These are phyloP conservation scores for Apodemus speciosus DNA, from an alignment of 2,113 vertebrate genomes.

Conservation along the genomic window DNA sequence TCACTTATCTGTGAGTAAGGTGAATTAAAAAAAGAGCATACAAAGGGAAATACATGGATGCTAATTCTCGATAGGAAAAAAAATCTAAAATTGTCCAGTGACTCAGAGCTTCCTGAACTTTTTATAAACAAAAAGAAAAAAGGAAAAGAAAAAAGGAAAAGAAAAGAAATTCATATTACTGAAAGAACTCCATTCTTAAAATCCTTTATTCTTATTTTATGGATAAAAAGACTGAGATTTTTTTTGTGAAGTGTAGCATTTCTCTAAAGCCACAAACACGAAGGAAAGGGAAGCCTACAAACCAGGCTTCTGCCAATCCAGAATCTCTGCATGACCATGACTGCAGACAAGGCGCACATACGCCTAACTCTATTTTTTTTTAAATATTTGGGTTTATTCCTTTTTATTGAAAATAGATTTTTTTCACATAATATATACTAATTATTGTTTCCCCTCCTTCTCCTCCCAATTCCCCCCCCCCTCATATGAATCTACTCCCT, in stretches of 20 bases:
- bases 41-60: background rate
- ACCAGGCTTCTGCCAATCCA: background rate
- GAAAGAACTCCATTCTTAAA: background rate
- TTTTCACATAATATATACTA: background rate
- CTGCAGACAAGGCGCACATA: background rate
- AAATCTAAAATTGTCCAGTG: background rate
- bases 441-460: background rate
- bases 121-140: background rate
- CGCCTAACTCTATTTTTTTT: background rate
- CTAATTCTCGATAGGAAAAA: background rate
- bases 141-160: too few species aligned
- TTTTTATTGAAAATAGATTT: background rate
- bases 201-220: background rate
- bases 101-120: background rate
- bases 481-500: background rate
- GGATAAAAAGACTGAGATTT: background rate
- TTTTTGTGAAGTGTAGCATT: background rate
- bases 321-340: background rate
- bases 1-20: conserved; percentile 3
- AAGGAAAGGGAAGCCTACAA: background rate
- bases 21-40: background rate
- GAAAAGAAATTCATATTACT: background rate
- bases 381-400: background rate
- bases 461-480: too few species aligned
- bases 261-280: background rate